Conservation (phyloP, 92 coral and sea anemone genomes). For the Actinernus sp. region DNA sequence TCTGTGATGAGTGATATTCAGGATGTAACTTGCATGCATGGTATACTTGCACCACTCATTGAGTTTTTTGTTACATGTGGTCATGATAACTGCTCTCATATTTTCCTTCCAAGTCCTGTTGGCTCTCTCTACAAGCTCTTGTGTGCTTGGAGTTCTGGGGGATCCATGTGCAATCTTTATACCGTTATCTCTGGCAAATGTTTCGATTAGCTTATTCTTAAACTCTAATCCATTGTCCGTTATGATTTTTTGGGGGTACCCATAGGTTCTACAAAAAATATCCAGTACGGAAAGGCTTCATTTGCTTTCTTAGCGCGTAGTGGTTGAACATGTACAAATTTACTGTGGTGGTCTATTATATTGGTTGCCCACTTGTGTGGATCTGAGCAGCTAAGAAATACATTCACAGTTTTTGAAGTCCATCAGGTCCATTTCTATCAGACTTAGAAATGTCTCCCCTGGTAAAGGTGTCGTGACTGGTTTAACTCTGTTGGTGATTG, state of each 20-base stretch:
- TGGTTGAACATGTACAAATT: too few relatives aligned
- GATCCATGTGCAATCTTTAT: constrained; percentile 47
- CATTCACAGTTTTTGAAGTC: constrained; percentile 27
- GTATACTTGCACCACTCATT: too few relatives aligned
- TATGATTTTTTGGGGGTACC: constrained; percentile 49
- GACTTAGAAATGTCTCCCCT: constrained; percentile 22
- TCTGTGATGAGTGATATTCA: too few relatives aligned
- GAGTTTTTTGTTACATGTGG: constrained; percentile 23
- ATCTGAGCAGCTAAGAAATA: constrained; percentile 27
- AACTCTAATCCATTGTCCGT: too few relatives aligned
- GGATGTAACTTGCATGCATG: constrained; percentile 28
- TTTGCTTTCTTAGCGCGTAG: constrained; percentile 47
- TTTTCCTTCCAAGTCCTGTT: constrained; percentile 52
- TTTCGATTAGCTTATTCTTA: constrained; percentile 29
- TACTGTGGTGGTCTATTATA: too few relatives aligned
- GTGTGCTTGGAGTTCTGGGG: constrained; percentile 61
- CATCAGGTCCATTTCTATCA: constrained; percentile 31
- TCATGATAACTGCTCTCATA: constrained; percentile 23
- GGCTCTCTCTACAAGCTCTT: constrained; percentile 56
- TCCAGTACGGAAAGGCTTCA: constrained; percentile 9
- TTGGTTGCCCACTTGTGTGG: constrained; percentile 51
- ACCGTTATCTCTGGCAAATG: constrained; percentile 37
- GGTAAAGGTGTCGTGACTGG: constrained; percentile 32
- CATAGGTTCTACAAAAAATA: constrained; percentile 31
- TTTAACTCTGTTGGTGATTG: constrained; percentile 39